Conservation (phyloP, 2,797 vertebrate genomes). For the Eulemur rubriventer region DNA sequence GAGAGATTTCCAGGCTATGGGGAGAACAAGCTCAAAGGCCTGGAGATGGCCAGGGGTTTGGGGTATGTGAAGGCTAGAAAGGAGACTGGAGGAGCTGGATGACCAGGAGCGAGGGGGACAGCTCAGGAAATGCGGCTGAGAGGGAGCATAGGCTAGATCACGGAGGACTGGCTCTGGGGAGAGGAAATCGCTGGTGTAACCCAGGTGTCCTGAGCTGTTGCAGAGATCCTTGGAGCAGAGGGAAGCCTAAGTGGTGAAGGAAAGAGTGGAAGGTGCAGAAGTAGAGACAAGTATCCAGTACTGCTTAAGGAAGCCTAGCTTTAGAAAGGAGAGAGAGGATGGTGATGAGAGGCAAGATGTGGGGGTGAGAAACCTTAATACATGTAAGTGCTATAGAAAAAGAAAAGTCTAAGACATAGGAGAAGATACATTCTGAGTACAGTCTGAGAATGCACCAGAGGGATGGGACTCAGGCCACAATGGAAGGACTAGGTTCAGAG, state of each 20-base stretch:
- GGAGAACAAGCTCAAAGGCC: not conserved
- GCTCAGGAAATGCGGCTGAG: not conserved
- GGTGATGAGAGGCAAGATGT: not conserved
- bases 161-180: not conserved
- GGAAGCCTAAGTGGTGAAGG: not conserved
- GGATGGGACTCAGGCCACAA: not conserved
- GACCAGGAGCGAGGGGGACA: not conserved
- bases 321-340: not conserved
- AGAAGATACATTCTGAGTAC: not conserved
- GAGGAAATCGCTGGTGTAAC: not conserved
- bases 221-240: not conserved
- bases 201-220: not conserved
- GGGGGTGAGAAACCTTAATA: not conserved
- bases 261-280: not conserved
- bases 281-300: not conserved
- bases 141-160: not conserved
- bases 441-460: not conserved
- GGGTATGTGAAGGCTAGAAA: not conserved
- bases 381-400: not conserved
- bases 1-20: not conserved
- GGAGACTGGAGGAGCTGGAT: not conserved
- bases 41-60: not conserved
- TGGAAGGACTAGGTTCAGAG: not conserved
- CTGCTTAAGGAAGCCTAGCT: not conserved
- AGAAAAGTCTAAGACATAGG: not conserved